These are phyloP conservation scores for Protosalanx chinensis DNA, from an alignment of 2,797 vertebrate genomes.

Conservation along the genomic window DNA sequence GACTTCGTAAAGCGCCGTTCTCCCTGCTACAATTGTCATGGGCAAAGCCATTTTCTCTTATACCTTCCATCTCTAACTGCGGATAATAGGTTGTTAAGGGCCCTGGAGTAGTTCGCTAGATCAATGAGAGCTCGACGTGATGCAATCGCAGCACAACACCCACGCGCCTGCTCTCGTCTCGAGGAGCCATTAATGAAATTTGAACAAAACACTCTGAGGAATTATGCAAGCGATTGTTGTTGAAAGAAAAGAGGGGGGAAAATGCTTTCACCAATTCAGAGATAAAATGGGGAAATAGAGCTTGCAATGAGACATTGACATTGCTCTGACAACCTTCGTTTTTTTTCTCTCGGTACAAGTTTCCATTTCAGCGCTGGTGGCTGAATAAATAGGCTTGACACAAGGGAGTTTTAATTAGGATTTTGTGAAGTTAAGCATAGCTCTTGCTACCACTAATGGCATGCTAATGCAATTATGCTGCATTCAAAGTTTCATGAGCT, in stretches of 20 bases:
- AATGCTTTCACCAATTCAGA: conserved; percentile 21
- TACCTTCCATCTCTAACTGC: background rate
- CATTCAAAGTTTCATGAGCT: conserved; percentile 25
- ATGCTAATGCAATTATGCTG: conserved; percentile 35
- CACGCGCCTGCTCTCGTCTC: background rate
- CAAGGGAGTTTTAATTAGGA: conserved; percentile 25
- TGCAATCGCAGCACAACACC: background rate
- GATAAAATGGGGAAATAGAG: background rate
- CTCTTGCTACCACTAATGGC: conserved; percentile 31
- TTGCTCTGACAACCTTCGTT: background rate
- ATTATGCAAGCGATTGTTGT: conserved; percentile 24
- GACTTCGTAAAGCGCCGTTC: background rate
- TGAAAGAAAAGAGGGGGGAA: conserved; percentile 27
- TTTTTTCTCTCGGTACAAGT: background rate
- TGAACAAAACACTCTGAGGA: conserved; percentile 20
- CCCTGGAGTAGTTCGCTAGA: background rate
- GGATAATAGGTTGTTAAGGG: conserved; percentile 5
- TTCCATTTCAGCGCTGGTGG: background rate
- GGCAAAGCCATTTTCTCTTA: background rate
- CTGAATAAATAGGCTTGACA: conserved; percentile 4
- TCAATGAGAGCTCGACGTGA: background rate
- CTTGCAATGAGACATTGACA: background rate
- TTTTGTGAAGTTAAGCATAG: conserved; percentile 28
- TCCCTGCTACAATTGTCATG: conserved; percentile 1
- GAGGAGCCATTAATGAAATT: conserved; percentile 25